Evolutionary conservation across 2,888 invertebrate genomes (phyloP).

Genomic region (Pollenia griseotomentosa): DNA sequence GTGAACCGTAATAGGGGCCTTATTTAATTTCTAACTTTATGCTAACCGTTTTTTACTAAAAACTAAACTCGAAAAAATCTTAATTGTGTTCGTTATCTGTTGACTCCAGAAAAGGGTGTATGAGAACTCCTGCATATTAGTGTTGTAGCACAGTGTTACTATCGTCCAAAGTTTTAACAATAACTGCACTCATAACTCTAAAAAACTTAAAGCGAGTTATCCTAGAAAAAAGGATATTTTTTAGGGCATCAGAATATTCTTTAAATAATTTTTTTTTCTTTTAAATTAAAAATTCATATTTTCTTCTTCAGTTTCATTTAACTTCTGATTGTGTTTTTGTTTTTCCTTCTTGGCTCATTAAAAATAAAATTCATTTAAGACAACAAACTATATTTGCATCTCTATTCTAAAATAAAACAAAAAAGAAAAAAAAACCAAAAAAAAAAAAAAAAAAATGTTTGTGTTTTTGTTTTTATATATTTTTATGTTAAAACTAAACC

Average conservation of each 20-base stretch:
- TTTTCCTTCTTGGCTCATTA: constrained; percentile 53
- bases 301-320: constrained; percentile 50
- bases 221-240: not conserved
- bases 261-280: not conserved
- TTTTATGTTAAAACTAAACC: constrained; percentile 73
- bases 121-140: no score
- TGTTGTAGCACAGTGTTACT: no score
- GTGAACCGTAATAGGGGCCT: no score
- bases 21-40: no score
- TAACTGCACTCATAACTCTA: no score
- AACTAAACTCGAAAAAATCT: no score
- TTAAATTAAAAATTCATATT: constrained; percentile 45
- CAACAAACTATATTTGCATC: constrained; percentile 67
- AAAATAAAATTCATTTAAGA: constrained; percentile 41
- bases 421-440: constrained; percentile 8
- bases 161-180: no score
- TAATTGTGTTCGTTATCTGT: no score
- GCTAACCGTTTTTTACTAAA: no score
- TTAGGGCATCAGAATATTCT: constrained; percentile 1
- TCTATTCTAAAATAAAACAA: constrained; percentile 52
- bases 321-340: constrained; percentile 33
- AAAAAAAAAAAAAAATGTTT: constrained; percentile 49
- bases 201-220: not conserved
- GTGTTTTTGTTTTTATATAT: constrained; percentile 71
- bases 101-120: no score